Conservation (phyloP, 2,113 vertebrate species). For the Paedocypris sp. region DNA sequence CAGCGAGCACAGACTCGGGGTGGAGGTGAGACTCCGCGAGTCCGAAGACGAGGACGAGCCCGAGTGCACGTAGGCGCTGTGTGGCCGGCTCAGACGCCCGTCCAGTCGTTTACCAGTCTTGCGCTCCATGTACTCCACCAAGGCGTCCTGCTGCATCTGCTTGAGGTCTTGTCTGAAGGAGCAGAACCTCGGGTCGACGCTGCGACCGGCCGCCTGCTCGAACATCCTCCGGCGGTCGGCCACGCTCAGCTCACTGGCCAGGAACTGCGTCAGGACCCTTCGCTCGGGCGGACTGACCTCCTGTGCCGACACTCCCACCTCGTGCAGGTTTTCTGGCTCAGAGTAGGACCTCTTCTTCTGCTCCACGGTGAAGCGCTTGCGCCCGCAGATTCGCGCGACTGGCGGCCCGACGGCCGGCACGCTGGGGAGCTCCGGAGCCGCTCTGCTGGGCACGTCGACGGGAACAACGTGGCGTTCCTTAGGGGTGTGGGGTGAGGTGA, state of each 20-base stretch:
- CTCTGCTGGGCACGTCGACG: conserved; percentile 42
- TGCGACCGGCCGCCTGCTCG: conserved; percentile 60
- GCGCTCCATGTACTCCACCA: conserved; percentile 78
- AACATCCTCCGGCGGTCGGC: conserved; percentile 80
- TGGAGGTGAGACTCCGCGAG: conserved; percentile 59
- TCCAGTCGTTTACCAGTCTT: conserved; percentile 64
- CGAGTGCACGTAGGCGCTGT: conserved; percentile 59
- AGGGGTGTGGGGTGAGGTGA: conserved; percentile 56
- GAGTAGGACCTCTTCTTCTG: conserved; percentile 93
- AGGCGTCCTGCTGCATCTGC: conserved; percentile 81
- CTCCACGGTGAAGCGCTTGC: conserved; percentile 71
- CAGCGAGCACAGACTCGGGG: conserved; percentile 75
- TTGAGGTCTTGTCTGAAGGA: conserved; percentile 69
- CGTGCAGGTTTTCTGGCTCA: conserved; percentile 87
- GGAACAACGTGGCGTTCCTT: conserved; percentile 75
- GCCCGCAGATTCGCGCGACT: conserved; percentile 64
- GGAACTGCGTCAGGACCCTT: conserved; percentile 42
- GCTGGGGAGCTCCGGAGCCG: conserved; percentile 46
- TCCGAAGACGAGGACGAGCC: conserved; percentile 44
- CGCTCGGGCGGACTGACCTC: conserved; percentile 48
- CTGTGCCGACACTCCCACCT: conserved; percentile 70
- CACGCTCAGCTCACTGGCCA: conserved; percentile 67
- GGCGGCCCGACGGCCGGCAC: conserved; percentile 42
- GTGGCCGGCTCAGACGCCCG: conserved; percentile 51
- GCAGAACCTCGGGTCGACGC: conserved; percentile 46